Evolutionary conservation across 2,797 vertebrate species (phyloP), one percentile per base, ranked within the genome.

Genomic region (Sphaeramia orbicularis): DNA sequence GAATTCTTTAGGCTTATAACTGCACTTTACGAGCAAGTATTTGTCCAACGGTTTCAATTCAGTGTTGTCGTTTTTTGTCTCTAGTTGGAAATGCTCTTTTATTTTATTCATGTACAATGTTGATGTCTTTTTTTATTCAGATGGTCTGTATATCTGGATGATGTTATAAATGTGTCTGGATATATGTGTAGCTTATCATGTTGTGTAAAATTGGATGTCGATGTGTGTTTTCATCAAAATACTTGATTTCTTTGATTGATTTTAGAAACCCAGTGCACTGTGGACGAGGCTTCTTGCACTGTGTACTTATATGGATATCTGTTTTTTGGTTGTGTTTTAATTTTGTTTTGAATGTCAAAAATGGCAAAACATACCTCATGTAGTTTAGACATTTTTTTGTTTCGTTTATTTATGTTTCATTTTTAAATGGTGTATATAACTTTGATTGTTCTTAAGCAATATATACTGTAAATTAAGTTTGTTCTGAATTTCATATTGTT

Each of bases 21-120:
- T 92, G 93, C 94, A 95, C 94, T 95, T 95, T 95, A 95, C 85
- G 78, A 89, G 78, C 86, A 88, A 84, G 77, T 65, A 10, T 73
- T 69, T 80, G 73, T 90, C 77, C 45, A 47, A 70, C 68, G 45
- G 19, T 81, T 75, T 74, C 2, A 63, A 16, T 68, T 74, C 30
- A 37, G 38, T 63, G 53, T 57, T 42, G 63, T 36, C 15, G 44
- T 21, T 61, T 63, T 71, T 61, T 63, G 78, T 88, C 66, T 80
- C 8, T 50, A 68, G 54, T 80, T 85, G 61, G 18, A 78, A 76
- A 73, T 71, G 64, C 73, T 69, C 73, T 85, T 44, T 41, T 41
- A 40, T 58, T 64, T 64, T 35, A 69, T 81, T 58, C 9, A 19
- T 36, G 60, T 76, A 68, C 14, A 36, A 76, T 59, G 65, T 84